Evolutionary conservation across 1,140 invertebrate genomes (phyloP), one percentile per base, ranked within the genome.

Genomic region (Trichonephila clavata): DNA sequence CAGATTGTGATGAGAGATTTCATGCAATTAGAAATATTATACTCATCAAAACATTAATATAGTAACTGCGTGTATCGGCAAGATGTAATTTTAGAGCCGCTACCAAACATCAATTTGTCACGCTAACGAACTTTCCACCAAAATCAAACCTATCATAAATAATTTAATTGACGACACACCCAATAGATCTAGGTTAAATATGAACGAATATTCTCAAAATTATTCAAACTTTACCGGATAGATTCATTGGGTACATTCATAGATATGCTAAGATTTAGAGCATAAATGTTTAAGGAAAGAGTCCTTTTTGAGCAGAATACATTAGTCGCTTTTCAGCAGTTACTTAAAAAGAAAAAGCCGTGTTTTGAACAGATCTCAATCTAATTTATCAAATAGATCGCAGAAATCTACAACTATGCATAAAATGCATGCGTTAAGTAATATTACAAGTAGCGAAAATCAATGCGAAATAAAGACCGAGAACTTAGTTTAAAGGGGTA

Each of bases 51-150:
- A 61, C 27, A 77, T 77, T 14, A 39, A 39, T 39, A 20, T 14
- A 77, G 14, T 77, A 77, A 39, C 3, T 32, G 16, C 13, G 27
- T 77, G 32, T 5, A 77, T 39, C 16, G 14, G 4, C 4, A 14
- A 39, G 10, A 20, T 77, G 21, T 77, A 77, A 32, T 77, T 39
- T 39, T 39, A 71, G 68, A 71, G 27, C 24, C 27, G 24, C 65
- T 71, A 71, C 24, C 68, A 77, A 77, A 77, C 27, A 77, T 18
- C 68, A 77, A 39, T 77, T 39, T 39, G 68, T 20, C 24, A 39
- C 68, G 68, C 32, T 77, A 77, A 77, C 24, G 68, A 77, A 77
- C 27, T 77, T 77, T 39, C 68, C 32, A 77, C 32, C 68, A 18
- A 27, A 68, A 21, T 24, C 65, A 68, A 68, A 21, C 10, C 65